Evolutionary conservation across 92 coral and sea anemone species (phyloP).

Genomic region (Zoanthus sociatus): DNA sequence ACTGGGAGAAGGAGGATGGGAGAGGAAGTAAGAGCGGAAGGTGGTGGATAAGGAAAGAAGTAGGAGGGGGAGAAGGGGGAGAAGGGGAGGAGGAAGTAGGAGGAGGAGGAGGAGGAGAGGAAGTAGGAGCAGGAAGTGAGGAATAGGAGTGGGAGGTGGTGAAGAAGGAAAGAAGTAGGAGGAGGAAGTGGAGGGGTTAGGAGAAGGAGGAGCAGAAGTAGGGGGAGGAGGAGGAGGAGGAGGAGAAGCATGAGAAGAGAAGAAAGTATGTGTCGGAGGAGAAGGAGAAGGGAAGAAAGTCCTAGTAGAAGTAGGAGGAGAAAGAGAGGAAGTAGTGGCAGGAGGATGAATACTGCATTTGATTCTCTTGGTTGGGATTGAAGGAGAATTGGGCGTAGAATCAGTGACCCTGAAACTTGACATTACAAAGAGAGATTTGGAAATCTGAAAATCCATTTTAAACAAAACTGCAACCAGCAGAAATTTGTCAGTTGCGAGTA

Average conservation of each 20-base stretch:
- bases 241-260: background rate
- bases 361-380: too few species aligned
- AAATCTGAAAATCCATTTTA: too few species aligned
- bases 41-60: background rate
- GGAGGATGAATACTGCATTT: background rate
- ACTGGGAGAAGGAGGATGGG: background rate
- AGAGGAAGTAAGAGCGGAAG: background rate
- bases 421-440: too few species aligned
- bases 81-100: background rate
- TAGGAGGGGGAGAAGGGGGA: background rate
- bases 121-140: background rate
- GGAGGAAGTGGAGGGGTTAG: background rate
- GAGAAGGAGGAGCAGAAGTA: background rate
- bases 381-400: too few species aligned
- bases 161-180: background rate
- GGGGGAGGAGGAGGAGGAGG: background rate
- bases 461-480: too few species aligned
- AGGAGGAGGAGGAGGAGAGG: background rate
- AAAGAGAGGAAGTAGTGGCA: background rate
- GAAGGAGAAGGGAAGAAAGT: background rate
- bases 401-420: too few species aligned
- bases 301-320: background rate
- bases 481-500: too few species aligned
- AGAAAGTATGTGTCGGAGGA: background rate
- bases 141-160: too few species aligned